phyloP scores from a whole-genome alignment of 2,113 vertebrate species.

The Microcebus tavaratra region DNA sequence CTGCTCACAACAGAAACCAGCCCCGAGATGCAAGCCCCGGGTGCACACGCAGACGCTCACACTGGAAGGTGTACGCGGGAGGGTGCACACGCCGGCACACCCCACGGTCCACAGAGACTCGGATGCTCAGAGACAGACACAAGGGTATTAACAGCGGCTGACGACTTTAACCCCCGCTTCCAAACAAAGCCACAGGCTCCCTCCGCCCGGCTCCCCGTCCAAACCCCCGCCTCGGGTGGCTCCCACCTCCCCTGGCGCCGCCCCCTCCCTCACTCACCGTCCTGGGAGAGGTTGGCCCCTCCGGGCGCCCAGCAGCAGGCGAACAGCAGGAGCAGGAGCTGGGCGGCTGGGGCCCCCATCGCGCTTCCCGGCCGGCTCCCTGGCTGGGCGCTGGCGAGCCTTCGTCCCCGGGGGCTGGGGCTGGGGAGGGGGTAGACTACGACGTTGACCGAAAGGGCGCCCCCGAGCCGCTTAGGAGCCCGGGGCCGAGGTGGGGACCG shows the following conservation, averaged over 20 bases:
- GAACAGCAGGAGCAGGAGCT: slow-evolving; percentile 74
- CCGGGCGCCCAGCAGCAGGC: slow-evolving; percentile 73
- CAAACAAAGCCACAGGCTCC: slow-evolving; percentile 71
- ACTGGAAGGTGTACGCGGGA: not conserved
- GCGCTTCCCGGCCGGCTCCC: slow-evolving; percentile 69
- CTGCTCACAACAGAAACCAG: not conserved
- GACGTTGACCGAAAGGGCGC: slow-evolving; percentile 52
- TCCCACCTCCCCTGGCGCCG: slow-evolving; percentile 42
- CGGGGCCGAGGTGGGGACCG: slow-evolving; percentile 78
- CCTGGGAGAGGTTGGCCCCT: slow-evolving; percentile 79
- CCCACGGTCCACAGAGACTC: slow-evolving; percentile 56
- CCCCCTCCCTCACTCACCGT: slow-evolving; percentile 76
- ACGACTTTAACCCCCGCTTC: slow-evolving; percentile 18
- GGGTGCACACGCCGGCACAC: slow-evolving; percentile 55
- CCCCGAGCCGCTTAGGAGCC: slow-evolving; percentile 72
- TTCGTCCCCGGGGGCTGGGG: slow-evolving; percentile 43
- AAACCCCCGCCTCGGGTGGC: slow-evolving; percentile 15
- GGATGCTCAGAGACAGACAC: slow-evolving; percentile 56
- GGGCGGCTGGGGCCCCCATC: slow-evolving; percentile 70
- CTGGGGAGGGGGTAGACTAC: not conserved
- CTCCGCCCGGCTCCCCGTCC: not conserved
- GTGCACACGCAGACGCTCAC: slow-evolving; percentile 51
- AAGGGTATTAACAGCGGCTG: not conserved
- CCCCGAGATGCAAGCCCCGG: not conserved
- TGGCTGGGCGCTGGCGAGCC: slow-evolving; percentile 67